Evolutionary conservation across 2,888 invertebrate species (phyloP), one percentile per base, ranked within the genome.

Genomic region (Nipponacmea schrenckii): DNA sequence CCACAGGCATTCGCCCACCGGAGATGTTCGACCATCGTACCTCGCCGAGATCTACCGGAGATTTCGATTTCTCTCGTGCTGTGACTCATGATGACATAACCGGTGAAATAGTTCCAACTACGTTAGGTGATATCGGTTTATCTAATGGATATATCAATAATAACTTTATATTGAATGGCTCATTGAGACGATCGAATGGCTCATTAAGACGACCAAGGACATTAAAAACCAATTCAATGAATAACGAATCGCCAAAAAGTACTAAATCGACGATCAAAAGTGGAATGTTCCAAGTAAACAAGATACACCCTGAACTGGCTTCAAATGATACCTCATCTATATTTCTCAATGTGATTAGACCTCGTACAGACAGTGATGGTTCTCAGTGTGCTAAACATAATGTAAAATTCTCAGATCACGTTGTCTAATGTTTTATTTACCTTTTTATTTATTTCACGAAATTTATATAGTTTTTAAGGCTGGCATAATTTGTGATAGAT

Each of bases 1-100:
- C 44, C 27, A 71, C n/a, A 31, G 72, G 7, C 72, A 72, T 2
- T 73, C 74, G 17, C 56, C 66, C 50, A 66, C 65, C 66, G 66
- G 44, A 8, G 8, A 24, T 66, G 45, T 24, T 44, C 20, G 45
- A 66, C 66, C 17, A 17, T 8, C 17, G 66, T 65, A 26, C 39
- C 27, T n/a, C 56, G 39, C 17, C 70, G 31, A 20, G 56, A 12
- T 10, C 56, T 14, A 56, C 20, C 8, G 24, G 24, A 10, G 56
- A 56, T 10, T 56, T 56, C 56, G 56, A 56, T 5, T 10, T 2
- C 24, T 56, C 24, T 20, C 56, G 56, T 10, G 24, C 20, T 56
- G 20, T 24, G 14, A 10, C 56, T 15, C 24, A 20, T 20, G 56
- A 24, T 14, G 24, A 56, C 20, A 56, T 14, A 20, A 24, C 56